Evolutionary conservation across 1,140 invertebrate genomes (phyloP), one percentile per base, ranked within the genome.

Genomic region (Hyles vespertilio): DNA sequence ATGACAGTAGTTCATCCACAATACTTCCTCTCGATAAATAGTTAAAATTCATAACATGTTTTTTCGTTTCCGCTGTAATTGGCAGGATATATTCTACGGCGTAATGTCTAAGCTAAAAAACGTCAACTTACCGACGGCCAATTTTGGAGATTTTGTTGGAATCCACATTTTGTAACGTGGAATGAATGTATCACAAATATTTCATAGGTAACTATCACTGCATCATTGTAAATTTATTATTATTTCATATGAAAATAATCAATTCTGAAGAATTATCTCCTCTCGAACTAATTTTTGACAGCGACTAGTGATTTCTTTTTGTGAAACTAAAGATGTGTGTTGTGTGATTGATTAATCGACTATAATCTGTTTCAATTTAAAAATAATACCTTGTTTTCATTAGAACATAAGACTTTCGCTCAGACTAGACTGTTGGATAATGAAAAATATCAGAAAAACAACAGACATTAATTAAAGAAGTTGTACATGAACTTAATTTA

Each of bases 41-140:
- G 56, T 77, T 77, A 70, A 75, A 70, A 84, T 84, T 81, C 81
- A 77, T 69, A 70, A 62, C 79, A 78, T 81, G 81, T 79, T 75
- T 78, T 77, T 73, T 71, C 69, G 65, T 82, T 84, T 87, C 84
- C 77, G 77, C 81, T 84, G 72, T 75, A 81, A 76, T 77, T 75
- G 71, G 77, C 82, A 87, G 84, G 84, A 87, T 80, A 80, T 83
- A 73, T 74, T 45, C 33, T 56, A 66, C 45, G 59, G 56, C 52
- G 59, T 79, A 74, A 54, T 65, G 61, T 61, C 72, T 75, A 69
- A 67, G 79, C 74, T 72, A 60, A 67, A 67, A 73, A 78, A 77
- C 57, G 69, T 71, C 69, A 71, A 78, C 84, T 87, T 77, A 87
- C 84, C 82, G 72, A 87, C 82, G 51, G 73, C 82, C 66, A 87